Conservation (phyloP, 2,113 vertebrate genomes). For the Polypterus senegalus region DNA sequence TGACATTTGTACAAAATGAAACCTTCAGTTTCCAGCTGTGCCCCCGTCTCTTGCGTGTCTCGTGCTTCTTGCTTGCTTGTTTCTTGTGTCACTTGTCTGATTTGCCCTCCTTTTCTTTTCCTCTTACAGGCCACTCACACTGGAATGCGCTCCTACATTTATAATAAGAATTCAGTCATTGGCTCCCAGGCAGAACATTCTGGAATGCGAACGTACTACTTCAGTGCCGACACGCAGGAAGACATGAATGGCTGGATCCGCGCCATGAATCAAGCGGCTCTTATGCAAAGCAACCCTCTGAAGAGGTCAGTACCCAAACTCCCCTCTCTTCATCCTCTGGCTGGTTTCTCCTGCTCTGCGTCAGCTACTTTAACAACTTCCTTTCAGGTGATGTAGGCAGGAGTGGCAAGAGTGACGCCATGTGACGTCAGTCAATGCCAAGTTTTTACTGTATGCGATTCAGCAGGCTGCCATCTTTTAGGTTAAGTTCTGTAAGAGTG, state of each 20-base stretch:
- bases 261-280: slow-evolving; percentile 93
- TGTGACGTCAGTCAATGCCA: no score
- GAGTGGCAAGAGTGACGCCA: not conserved
- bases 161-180: slow-evolving; percentile 73
- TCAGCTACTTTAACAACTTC: no score
- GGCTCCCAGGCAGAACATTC: slow-evolving; percentile 84
- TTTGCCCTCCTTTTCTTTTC: not conserved
- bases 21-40: not conserved
- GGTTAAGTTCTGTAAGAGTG: no score
- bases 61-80: not conserved
- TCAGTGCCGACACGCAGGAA: slow-evolving; percentile 93
- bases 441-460: no score
- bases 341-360: no score
- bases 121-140: slow-evolving; percentile 74
- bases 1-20: not conserved
- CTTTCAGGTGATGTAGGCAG: not conserved
- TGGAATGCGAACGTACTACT: slow-evolving; percentile 94
- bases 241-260: slow-evolving; percentile 93
- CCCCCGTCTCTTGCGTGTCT: not conserved
- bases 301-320: slow-evolving; percentile 63
- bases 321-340: no score
- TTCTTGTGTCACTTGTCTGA: not conserved
- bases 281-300: slow-evolving; percentile 74
- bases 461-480: no score
- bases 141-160: slow-evolving; percentile 91